Evolutionary conservation across 2,888 invertebrate genomes (phyloP).

Genomic region (Sinhomidia bicolor): DNA sequence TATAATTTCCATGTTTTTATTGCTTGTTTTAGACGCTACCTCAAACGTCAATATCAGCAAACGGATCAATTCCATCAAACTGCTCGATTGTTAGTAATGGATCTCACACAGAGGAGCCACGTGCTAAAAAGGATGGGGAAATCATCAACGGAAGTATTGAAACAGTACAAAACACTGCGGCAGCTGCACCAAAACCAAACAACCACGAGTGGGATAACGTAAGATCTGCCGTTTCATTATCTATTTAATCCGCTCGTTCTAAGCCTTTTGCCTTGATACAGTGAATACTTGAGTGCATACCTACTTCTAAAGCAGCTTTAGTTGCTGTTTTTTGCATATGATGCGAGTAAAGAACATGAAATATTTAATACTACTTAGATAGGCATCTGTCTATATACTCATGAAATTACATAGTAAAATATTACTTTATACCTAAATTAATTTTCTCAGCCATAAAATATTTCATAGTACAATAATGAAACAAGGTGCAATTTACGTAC

Average conservation of each 20-base stretch:
- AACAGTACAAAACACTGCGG: slow-evolving; percentile 45
- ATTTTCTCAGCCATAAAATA: no score
- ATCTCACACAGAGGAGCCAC: slow-evolving; percentile 66
- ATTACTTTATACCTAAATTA: no score
- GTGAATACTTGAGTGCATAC: no score
- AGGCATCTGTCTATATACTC: no score
- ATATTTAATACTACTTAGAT: no score
- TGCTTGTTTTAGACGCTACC: slow-evolving; percentile 74
- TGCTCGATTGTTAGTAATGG: slow-evolving; percentile 69
- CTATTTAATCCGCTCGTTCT: not conserved
- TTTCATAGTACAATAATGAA: no score
- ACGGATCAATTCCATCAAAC: slow-evolving; percentile 75
- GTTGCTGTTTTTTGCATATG: no score
- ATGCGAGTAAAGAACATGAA: no score
- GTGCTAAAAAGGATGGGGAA: slow-evolving; percentile 44
- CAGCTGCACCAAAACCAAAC: slow-evolving; percentile 46
- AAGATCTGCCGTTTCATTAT: slow-evolving; percentile 38
- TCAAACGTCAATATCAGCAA: slow-evolving; percentile 76
- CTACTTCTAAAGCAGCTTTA: no score
- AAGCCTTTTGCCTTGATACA: no score
- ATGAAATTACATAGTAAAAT: no score
- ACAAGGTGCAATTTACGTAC: no score
- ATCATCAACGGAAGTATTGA: slow-evolving; percentile 48
- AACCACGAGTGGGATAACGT: slow-evolving; percentile 77
- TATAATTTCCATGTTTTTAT: not conserved